These are phyloP conservation scores for Trissonchulus latispiculum DNA, from an alignment of 2,888 invertebrate species.

Conservation along the genomic window DNA sequence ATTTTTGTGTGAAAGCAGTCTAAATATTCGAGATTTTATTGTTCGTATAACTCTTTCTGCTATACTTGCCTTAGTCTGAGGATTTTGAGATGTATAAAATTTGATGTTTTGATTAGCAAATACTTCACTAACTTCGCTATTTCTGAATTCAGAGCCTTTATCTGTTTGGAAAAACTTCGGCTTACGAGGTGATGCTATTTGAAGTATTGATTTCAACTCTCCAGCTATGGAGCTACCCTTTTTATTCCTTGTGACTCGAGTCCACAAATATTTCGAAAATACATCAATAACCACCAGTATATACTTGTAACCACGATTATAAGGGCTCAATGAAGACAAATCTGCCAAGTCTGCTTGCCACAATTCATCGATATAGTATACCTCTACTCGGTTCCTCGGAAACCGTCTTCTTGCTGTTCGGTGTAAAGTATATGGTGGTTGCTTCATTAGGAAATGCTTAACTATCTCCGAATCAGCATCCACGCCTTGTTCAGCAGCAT, in stretches of 20 bases:
- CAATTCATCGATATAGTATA: background rate
- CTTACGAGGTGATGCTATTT: background rate
- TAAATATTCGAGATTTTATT: background rate
- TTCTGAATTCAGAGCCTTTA: background rate
- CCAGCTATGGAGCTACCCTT: background rate
- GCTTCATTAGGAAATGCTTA: background rate
- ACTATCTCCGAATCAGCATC: no score
- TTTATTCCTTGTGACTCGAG: background rate
- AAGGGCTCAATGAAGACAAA: background rate
- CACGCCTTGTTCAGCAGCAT: background rate
- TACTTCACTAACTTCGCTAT: background rate
- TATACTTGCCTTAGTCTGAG: background rate
- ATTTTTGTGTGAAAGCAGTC: background rate
- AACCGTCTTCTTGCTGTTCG: background rate
- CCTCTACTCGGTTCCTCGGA: background rate
- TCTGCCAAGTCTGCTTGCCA: background rate
- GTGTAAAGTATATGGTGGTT: background rate
- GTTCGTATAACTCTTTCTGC: background rate
- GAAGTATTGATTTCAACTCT: background rate
- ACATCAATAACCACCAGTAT: background rate
- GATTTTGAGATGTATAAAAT: background rate
- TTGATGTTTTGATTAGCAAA: background rate
- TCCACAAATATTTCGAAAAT: background rate
- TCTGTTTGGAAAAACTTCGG: background rate
- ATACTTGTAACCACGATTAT: background rate